Conservation (phyloP, 1,140 invertebrate species). For the Colletes gigas region DNA sequence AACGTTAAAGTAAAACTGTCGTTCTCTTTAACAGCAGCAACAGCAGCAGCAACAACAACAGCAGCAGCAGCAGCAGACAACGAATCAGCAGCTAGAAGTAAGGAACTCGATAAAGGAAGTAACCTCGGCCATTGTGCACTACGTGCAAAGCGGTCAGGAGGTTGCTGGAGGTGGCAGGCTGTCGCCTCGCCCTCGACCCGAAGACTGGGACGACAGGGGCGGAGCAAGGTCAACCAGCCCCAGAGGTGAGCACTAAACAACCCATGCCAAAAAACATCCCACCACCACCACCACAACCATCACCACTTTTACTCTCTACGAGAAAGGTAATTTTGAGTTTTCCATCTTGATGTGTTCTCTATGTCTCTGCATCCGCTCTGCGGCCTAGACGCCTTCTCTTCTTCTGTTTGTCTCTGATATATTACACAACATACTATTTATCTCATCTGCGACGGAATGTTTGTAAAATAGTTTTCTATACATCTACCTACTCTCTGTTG, state of each 20-base stretch:
- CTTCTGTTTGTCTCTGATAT: conserved; percentile 41
- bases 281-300: conserved; percentile 70
- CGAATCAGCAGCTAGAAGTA: conserved; percentile 88
- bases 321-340: conserved; percentile 79
- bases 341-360: conserved; percentile 69
- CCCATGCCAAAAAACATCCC: conserved; percentile 73
- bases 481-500: neutral
- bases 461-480: conserved; percentile 15
- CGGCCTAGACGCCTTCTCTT: conserved; percentile 54
- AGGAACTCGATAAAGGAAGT: conserved; percentile 95
- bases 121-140: conserved; percentile 95
- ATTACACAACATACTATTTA: neutral
- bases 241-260: conserved; percentile 81
- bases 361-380: conserved; percentile 61
- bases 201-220: conserved; percentile 79
- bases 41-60: conserved; percentile 60
- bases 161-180: conserved; percentile 74
- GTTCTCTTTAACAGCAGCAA: conserved; percentile 9
- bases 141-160: conserved; percentile 89
- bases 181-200: conserved; percentile 77
- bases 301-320: conserved; percentile 77
- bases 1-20: neutral
- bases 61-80: conserved; percentile 72
- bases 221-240: conserved; percentile 79
- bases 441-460: conserved; percentile 33